phyloP scores from a whole-genome alignment of 2,113 vertebrate genomes.

The Arizona elegans region DNA sequence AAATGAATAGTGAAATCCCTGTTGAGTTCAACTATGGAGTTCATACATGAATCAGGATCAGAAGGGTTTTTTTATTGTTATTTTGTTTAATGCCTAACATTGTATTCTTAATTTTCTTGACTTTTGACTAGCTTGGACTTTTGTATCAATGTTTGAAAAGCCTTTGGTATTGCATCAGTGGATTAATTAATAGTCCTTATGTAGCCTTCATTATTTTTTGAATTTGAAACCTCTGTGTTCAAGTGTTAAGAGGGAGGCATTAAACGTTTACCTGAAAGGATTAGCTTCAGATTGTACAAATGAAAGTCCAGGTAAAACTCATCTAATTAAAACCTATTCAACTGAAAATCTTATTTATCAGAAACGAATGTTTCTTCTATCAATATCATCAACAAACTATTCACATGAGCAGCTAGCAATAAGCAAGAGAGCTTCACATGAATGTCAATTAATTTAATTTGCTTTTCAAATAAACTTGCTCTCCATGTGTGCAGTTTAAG shows the following conservation, averaged over 20 bases:
- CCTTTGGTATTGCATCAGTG: neutral
- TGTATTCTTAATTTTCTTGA: neutral
- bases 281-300: slow-evolving; percentile 49
- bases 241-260: slow-evolving; percentile 30
- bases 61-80: neutral
- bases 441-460: slow-evolving; percentile 74
- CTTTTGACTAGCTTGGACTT: neutral
- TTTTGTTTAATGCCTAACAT: neutral
- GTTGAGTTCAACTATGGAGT: neutral
- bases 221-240: slow-evolving; percentile 42
- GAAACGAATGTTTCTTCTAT: slow-evolving; percentile 72
- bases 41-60: neutral
- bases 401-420: slow-evolving; percentile 70
- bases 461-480: slow-evolving; percentile 62
- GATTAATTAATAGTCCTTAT: neutral
- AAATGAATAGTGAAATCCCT: neutral
- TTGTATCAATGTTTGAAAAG: neutral
- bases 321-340: slow-evolving; percentile 75
- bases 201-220: neutral
- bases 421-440: slow-evolving; percentile 69
- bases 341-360: slow-evolving; percentile 72
- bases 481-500: slow-evolving; percentile 54
- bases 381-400: slow-evolving; percentile 68
- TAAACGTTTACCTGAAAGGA: slow-evolving; percentile 52
- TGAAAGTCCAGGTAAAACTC: slow-evolving; percentile 53